Evolutionary conservation across 2,888 invertebrate species (phyloP), one percentile per base, ranked within the genome.

Genomic region (Thereva nobilitata): DNA sequence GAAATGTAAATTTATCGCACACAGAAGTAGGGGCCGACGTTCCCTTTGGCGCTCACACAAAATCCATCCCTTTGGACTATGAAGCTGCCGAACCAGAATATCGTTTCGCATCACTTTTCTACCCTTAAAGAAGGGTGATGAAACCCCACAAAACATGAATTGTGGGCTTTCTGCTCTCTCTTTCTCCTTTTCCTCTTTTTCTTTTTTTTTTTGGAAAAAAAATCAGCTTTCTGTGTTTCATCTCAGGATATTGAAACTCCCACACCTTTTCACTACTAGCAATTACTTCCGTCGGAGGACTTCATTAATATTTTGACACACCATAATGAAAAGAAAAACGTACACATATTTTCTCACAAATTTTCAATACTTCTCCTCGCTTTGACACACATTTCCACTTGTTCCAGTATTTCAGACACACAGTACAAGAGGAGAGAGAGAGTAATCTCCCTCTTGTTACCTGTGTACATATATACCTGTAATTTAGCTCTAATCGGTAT

Each of bases 1-100:
- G 69, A 69, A 67, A 69, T 69, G 67, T 64, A 69, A 69, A 69
- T 69, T 67, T 69, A 69, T 64, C 50, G 61, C 41, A 50, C 41
- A 61, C 61, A 61, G 23, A 23, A 61, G 49, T 61, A 50, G 50
- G 57, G 61, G 61, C 61, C 61, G 50, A 50, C 41, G 61, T 50
- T 61, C 50, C 61, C 61, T 50, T 41, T 59, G 50, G 40, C 49
- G 50, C 34, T 37, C 7, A 50, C 7, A 50, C 23, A 40, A 50
- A 61, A 23, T 50, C 12, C 50, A 61, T 23, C 61, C 61, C 57
- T 12, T 41, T 61, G 61, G 61, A 23, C 23, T 23, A 23, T 23
- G 23, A 23, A 23, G 23, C 41, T 61, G 49, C 50, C 50, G 23
- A 50, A 40, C 61, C 61, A 61, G 50, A 61, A 50, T 61, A 50